Evolutionary conservation across 2,113 vertebrate genomes (phyloP), one percentile per base, ranked within the genome.

Genomic region (Pteruthius melanotis): DNA sequence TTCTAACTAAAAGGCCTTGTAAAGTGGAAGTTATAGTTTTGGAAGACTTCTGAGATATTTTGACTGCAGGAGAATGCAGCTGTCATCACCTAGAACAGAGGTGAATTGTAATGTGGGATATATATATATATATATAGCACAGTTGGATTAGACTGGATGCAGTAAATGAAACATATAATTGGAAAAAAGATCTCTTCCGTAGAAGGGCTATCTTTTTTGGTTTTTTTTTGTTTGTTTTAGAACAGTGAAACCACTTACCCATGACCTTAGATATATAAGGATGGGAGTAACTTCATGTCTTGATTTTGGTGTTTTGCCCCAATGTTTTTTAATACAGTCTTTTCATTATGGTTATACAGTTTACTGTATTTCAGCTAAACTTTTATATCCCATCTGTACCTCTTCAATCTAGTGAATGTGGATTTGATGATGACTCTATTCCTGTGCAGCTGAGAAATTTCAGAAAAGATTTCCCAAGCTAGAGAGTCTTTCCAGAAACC

Each of bases 371-470:
- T 94, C 69, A 86, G n/a, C 69, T 89, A 47, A 87, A 50, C 20
- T 53, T 71, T 42, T 2, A 37, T 89, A 81, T 90, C 44, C 94
- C 95, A 94, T 96, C 89, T 97, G 95, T 95, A 94, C 75, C 65
- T 95, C 93, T 92, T 97, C 79, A 96, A 37, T 95, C 71, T 95
- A 84, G 80, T 90, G 72, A 87, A 82, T 11, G 6, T 89, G 72
- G 61, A 80, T 83, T 96, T 96, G 93, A 80, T 95, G 95, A 94
- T 96, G 91, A 78, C 93, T 91, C 35, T 93, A 77, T 96, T 96
- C 88, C 90, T 96, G 88, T 92, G 83, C 93, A 94, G 91, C 94
- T 97, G 95, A 96, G 87, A 96, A 95, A 40, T 89, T 81, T 96
- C 86, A 91, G 83, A 64, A 92, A 89, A 81, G 88, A 87, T 95